Percentiles rank a stretch among this genome's conserved stretches.
These are phyloP conservation scores for Lepidocolaptes lacrymiger DNA, from an alignment of 2,797 vertebrate genomes.

Conservation along the genomic window DNA sequence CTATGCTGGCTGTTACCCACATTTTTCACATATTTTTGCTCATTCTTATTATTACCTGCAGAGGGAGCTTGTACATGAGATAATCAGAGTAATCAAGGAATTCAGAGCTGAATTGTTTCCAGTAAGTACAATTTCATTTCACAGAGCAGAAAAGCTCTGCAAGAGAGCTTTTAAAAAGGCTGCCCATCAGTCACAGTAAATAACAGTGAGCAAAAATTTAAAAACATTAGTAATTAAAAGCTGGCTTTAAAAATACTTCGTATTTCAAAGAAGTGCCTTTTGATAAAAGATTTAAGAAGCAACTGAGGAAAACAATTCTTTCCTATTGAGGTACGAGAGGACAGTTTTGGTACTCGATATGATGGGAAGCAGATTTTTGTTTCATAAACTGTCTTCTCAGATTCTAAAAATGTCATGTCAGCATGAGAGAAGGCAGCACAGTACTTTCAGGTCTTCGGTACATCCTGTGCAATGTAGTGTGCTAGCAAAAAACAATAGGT, in stretches of 20 bases:
- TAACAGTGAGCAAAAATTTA: background rate
- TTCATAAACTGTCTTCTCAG: background rate
- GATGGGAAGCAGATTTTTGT: background rate
- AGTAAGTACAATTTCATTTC: conserved; percentile 56
- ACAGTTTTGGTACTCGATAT: background rate
- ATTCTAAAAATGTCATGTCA: conserved; percentile 14
- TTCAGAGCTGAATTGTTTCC: conserved; percentile 55
- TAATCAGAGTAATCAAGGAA: conserved; percentile 73
- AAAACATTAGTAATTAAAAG: background rate
- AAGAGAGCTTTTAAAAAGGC: background rate
- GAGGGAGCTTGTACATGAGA: conserved; percentile 81
- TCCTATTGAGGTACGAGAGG: background rate
- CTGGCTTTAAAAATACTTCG: background rate
- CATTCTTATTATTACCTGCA: conserved; percentile 79
- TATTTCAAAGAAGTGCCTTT: background rate
- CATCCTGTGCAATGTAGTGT: background rate
- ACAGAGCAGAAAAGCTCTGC: background rate
- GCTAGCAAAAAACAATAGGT: conserved; percentile 22
- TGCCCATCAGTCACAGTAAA: background rate
- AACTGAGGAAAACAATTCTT: background rate
- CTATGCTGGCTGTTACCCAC: background rate
- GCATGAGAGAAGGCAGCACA: background rate
- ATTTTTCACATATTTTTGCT: conserved; percentile 71
- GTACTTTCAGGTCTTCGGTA: background rate
- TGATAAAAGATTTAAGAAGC: background rate